Conservation (phyloP, 2,113 vertebrate genomes). For the Mionectes macconnelli region DNA sequence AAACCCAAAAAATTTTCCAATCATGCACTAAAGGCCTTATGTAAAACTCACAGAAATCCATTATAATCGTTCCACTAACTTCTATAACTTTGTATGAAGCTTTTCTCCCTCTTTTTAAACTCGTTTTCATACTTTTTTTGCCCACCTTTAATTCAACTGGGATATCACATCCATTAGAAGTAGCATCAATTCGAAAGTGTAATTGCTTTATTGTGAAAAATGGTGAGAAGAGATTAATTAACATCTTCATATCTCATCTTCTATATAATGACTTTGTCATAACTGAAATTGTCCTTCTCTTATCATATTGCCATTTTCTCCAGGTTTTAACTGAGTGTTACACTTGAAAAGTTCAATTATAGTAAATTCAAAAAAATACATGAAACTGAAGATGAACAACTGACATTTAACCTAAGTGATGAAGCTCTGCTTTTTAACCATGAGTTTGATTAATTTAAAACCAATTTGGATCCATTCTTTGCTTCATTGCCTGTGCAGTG, state of each 20-base stretch:
- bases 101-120: neutral
- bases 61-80: neutral
- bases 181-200: neutral
- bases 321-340: neutral
- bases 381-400: slow-evolving; percentile 29
- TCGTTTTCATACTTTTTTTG: neutral
- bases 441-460: slow-evolving; percentile 63
- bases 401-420: slow-evolving; percentile 55
- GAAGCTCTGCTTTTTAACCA: slow-evolving; percentile 38
- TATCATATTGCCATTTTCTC: slow-evolving; percentile 19
- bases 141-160: neutral
- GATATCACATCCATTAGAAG: neutral
- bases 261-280: slow-evolving; percentile 1
- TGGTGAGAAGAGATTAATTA: slow-evolving; percentile 29
- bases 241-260: neutral
- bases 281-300: slow-evolving; percentile 39
- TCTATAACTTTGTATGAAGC: neutral
- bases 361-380: slow-evolving; percentile 13
- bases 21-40: neutral
- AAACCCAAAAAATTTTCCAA: neutral
- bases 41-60: neutral
- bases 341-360: slow-evolving; percentile 54
- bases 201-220: slow-evolving; percentile 27
- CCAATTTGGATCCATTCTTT: slow-evolving; percentile 52
- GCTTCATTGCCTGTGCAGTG: slow-evolving; percentile 11